A percentile compares a stretch with the other conserved stretches of the same genome.
Conservation (phyloP, 2,888 invertebrate genomes). For the Linnaemya vulpina region DNA sequence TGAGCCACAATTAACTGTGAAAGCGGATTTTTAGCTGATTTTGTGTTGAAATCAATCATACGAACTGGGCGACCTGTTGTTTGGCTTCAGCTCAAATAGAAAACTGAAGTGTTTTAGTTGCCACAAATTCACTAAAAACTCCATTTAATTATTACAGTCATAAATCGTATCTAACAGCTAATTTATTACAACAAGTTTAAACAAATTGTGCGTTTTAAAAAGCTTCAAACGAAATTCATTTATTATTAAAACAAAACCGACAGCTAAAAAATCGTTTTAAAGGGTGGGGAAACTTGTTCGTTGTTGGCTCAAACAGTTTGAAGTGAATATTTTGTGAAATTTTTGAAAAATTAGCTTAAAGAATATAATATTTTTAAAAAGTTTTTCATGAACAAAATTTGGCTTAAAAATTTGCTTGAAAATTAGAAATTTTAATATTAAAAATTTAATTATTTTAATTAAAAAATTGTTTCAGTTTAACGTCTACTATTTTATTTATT, state of each 20-base stretch:
- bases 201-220: background rate
- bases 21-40: background rate
- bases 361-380: too few relatives aligned
- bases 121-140: slow-evolving; percentile 40
- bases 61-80: background rate
- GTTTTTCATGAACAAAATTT: too few relatives aligned
- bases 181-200: background rate
- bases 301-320: background rate
- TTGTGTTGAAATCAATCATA: slow-evolving; percentile 38
- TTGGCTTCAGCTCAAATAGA: background rate
- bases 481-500: too few relatives aligned
- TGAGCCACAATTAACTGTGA: slow-evolving; percentile 5
- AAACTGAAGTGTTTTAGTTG: slow-evolving; percentile 33
- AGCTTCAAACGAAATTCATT: background rate
- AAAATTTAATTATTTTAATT: too few relatives aligned
- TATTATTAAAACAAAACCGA: background rate
- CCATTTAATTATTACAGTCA: slow-evolving; percentile 23
- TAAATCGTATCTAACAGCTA: slow-evolving; percentile 18
- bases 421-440: too few relatives aligned
- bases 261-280: background rate
- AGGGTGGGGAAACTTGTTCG: background rate
- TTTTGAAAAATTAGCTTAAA: too few relatives aligned
- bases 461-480: too few relatives aligned
- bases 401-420: too few relatives aligned
- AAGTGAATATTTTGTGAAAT: too few relatives aligned